phyloP scores from a whole-genome alignment of 2,113 vertebrate species.

The Dicaeum eximium region DNA sequence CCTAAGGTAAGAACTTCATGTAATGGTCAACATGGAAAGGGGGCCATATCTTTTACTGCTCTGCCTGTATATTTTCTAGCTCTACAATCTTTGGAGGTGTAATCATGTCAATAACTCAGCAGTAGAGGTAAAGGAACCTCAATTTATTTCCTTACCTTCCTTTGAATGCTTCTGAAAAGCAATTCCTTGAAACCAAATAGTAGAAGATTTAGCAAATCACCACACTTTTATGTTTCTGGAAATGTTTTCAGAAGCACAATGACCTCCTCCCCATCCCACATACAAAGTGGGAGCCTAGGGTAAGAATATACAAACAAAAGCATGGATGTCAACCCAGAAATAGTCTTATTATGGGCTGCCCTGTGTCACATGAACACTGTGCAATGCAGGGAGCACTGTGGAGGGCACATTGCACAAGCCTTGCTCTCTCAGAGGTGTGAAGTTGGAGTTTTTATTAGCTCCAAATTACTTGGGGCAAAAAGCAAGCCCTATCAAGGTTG shows the following conservation, averaged over 20 bases:
- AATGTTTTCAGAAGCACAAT: not conserved
- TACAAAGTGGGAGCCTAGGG: not conserved
- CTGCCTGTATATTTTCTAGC: not conserved
- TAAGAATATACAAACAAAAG: not conserved
- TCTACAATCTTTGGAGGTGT: not conserved
- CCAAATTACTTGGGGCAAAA: not conserved
- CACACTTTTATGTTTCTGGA: not conserved
- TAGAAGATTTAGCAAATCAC: not conserved
- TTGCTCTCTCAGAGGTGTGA: not conserved
- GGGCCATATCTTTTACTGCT: not conserved
- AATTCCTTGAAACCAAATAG: not conserved
- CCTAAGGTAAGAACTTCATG: not conserved
- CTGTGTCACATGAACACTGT: not conserved
- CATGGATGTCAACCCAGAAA: not conserved
- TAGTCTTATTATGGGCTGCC: not conserved
- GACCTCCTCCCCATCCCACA: not conserved
- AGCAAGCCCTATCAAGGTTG: not conserved
- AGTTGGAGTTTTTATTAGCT: not conserved
- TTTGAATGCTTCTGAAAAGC: not conserved
- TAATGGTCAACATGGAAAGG: not conserved
- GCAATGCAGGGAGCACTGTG: not conserved
- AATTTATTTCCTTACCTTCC: not conserved
- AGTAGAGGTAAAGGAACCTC: not conserved
- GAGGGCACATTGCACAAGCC: not conserved
- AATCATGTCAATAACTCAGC: not conserved